phyloP scores from a whole-genome alignment of 2,888 invertebrate genomes.

The Neoitamus cyanurus region DNA sequence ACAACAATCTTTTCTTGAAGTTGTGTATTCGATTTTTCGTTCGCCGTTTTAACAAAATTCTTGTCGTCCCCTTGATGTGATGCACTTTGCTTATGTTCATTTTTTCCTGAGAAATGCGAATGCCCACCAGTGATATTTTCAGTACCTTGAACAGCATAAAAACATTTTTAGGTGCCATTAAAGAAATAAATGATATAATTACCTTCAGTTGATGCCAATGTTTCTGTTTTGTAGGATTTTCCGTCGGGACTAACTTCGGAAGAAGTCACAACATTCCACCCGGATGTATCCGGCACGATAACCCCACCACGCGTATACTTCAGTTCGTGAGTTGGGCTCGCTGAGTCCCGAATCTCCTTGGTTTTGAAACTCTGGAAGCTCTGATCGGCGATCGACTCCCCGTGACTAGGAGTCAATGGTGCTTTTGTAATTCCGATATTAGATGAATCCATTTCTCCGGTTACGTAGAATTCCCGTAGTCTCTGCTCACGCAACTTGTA shows the following conservation, averaged over 20 bases:
- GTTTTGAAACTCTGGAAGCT: constrained; percentile 81
- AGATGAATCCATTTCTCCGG: constrained; percentile 67
- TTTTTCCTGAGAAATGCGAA: constrained; percentile 73
- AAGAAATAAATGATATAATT: constrained; percentile 51
- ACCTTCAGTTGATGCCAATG: constrained; percentile 74
- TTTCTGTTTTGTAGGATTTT: constrained; percentile 71
- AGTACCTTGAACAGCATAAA: constrained; percentile 67
- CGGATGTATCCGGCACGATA: constrained; percentile 67
- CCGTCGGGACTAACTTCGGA: constrained; percentile 74
- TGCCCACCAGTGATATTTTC: constrained; percentile 75
- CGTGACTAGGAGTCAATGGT: constrained; percentile 70
- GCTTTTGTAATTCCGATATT: constrained; percentile 62
- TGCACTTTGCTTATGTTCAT: constrained; percentile 71
- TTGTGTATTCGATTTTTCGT: constrained; percentile 67
- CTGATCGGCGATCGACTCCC: constrained; percentile 79
- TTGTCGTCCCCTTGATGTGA: constrained; percentile 69
- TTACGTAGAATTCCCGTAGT: constrained; percentile 76
- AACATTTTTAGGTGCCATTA: background rate
- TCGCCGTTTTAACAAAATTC: constrained; percentile 68
- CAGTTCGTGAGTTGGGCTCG: constrained; percentile 74
- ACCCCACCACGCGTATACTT: constrained; percentile 61
- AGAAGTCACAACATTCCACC: constrained; percentile 76
- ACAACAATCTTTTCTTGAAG: constrained; percentile 68
- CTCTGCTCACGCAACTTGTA: constrained; percentile 85
- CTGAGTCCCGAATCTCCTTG: constrained; percentile 82